Evolutionary conservation across 1,140 invertebrate species (phyloP).

Genomic region (Oreohelix idahoensis): DNA sequence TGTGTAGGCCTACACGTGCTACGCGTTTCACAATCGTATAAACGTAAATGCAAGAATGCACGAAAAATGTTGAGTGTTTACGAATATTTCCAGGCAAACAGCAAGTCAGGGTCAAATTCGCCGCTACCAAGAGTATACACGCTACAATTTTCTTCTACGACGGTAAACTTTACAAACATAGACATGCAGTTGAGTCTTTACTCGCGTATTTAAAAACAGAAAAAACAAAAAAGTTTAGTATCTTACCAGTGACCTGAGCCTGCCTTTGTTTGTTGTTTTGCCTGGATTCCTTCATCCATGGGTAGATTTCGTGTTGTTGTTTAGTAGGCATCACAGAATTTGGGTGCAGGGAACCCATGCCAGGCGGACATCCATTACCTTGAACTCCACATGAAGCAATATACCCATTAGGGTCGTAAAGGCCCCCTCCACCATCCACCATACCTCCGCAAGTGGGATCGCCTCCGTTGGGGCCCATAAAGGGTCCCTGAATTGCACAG

Average conservation of each 20-base stretch:
- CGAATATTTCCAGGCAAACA: no score
- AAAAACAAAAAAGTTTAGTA: background rate
- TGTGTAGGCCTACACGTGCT: no score
- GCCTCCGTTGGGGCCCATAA: slow-evolving; percentile 8
- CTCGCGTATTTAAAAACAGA: no score
- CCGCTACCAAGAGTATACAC: no score
- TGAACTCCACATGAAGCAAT: slow-evolving; percentile 16
- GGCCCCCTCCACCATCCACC: slow-evolving; percentile 26
- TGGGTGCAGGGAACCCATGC: slow-evolving; percentile 3
- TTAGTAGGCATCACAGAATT: slow-evolving; percentile 23
- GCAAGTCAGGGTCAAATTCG: no score
- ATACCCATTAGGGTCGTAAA: slow-evolving; percentile 37
- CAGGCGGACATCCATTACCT: slow-evolving; percentile 30
- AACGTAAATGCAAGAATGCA: no score
- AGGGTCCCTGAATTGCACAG: slow-evolving; percentile 28
- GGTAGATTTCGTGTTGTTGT: slow-evolving; percentile 55
- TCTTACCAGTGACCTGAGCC: slow-evolving; percentile 33
- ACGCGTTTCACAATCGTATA: no score
- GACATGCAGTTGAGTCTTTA: no score
- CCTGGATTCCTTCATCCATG: slow-evolving; percentile 66
- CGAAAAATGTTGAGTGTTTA: no score
- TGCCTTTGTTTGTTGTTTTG: slow-evolving; percentile 60
- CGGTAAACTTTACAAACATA: no score
- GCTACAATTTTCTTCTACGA: no score
- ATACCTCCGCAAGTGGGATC: slow-evolving; percentile 41